Conservation (phyloP, 2,888 invertebrate genomes). For the Nomada fabriciana region DNA sequence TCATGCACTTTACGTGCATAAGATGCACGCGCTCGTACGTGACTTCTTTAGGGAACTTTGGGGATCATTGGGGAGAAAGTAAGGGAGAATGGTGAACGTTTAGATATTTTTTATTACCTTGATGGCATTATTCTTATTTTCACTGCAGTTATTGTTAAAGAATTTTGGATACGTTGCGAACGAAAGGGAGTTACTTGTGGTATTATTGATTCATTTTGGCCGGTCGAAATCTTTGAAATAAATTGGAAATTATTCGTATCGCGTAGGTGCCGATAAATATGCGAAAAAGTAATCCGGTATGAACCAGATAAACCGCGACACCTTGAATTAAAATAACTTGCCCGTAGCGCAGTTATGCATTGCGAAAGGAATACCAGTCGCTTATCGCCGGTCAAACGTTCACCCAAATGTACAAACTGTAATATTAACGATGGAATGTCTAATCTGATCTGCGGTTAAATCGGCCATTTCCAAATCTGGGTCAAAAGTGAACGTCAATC, state of each 20-base stretch:
- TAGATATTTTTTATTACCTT: too few relatives aligned
- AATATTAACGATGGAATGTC: constrained; percentile 48
- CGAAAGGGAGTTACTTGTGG: too few relatives aligned
- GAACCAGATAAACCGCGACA: not conserved
- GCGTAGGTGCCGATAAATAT: not conserved
- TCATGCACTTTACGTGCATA: not conserved
- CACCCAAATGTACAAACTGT: constrained; percentile 13
- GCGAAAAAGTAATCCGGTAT: not conserved
- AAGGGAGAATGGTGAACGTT: too few relatives aligned
- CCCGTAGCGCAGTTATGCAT: not conserved
- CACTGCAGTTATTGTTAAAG: too few relatives aligned
- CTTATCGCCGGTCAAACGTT: not conserved
- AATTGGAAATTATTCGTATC: too few relatives aligned
- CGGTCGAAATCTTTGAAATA: too few relatives aligned
- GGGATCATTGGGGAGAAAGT: too few relatives aligned
- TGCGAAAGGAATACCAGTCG: not conserved
- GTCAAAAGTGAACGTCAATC: constrained; percentile 63
- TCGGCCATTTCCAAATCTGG: constrained; percentile 50
- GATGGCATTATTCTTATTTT: too few relatives aligned
- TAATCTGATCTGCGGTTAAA: constrained; percentile 38
- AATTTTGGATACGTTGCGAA: too few relatives aligned
- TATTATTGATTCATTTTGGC: too few relatives aligned
- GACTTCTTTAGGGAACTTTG: too few relatives aligned
- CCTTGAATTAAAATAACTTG: not conserved
- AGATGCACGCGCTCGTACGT: too few relatives aligned